These are phyloP conservation scores for Plecotus auritus DNA, from an alignment of 2,113 vertebrate species.

Conservation along the genomic window DNA sequence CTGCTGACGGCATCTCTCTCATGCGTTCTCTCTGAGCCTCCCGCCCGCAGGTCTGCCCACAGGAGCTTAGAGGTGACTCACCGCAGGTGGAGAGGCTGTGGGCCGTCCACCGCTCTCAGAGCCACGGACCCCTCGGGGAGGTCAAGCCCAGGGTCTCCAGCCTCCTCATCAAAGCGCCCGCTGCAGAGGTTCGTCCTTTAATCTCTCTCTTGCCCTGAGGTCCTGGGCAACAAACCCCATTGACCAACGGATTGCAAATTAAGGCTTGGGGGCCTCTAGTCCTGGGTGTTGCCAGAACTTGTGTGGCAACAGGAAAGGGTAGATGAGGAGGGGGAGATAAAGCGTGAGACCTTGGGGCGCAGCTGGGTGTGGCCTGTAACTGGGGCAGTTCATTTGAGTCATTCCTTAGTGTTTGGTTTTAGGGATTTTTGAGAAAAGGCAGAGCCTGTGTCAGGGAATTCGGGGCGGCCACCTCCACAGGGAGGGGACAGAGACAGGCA, in stretches of 20 bases:
- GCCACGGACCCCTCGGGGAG: not conserved
- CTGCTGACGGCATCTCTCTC: not conserved
- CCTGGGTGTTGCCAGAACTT: not conserved
- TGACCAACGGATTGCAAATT: not conserved
- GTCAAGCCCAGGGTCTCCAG: not conserved
- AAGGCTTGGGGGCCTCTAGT: not conserved
- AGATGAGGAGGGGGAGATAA: not conserved
- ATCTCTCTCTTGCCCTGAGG: not conserved
- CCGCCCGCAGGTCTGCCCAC: not conserved
- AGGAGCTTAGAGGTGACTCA: not conserved
- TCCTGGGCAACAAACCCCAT: not conserved
- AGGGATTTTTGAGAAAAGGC: not conserved
- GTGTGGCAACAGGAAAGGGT: not conserved
- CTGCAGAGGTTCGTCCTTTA: not conserved
- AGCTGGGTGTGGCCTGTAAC: not conserved
- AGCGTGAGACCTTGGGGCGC: not conserved
- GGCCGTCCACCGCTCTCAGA: not conserved
- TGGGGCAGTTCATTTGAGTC: not conserved
- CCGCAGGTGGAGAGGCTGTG: not conserved
- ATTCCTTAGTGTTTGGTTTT: not conserved
- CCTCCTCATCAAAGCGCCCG: not conserved
- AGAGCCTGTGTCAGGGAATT: not conserved
- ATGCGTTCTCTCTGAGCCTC: not conserved
- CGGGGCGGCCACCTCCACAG: not conserved
- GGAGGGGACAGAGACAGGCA: not conserved